Base-by-base conservation (phyloP, 2,113 vertebrate genomes). In the Hucho hucho region DNA sequence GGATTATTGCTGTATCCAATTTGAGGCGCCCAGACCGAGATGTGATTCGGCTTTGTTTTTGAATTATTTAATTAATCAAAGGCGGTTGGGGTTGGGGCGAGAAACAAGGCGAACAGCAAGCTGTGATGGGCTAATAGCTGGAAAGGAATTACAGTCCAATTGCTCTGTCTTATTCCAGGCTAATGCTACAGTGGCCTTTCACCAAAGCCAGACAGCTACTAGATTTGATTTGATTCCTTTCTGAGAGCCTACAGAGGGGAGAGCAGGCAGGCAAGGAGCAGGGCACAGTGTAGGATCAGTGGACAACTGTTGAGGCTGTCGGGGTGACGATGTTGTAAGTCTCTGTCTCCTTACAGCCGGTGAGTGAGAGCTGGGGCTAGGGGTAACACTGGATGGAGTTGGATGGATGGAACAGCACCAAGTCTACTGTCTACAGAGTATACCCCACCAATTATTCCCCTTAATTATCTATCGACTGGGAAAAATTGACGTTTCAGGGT, bases 61-160 rank as follows among this genome's bases (percentile, higher is more conserved):
- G 82, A 92, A 91, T 92, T 88, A 93, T 92, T 91, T 84, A 92
- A 90, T 92, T 87, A 90, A 92, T 92, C 87, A 88, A 86, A 88
- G 83, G 74, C 59, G 76, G 75, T 80, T 64, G 76, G 37, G 80
- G 37, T 43, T 43, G 37, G 75, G 20, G n/a, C 24, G 43, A 79
- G 87, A 83, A 82, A 83, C 72, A 59, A 77, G 81, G 70, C 69
- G 46, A 70, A 85, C 53, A 49, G 83, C 80, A 85, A 81, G 79
- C 86, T 75, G 84, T 80, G 88, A 90, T 70, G 73, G 86, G 75
- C 89, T 92, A 92, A 92, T 90, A 89, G 87, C 87, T 80, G 77
- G 79, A 85, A 89, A 91, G 89, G 88, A 93, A 93, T 92, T 89
- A 90, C 88, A 90, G 87, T 88, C 84, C 91, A 90, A 91, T 90